Evolutionary conservation across 2,113 vertebrate species (phyloP).

Genomic region (Turnix velox): DNA sequence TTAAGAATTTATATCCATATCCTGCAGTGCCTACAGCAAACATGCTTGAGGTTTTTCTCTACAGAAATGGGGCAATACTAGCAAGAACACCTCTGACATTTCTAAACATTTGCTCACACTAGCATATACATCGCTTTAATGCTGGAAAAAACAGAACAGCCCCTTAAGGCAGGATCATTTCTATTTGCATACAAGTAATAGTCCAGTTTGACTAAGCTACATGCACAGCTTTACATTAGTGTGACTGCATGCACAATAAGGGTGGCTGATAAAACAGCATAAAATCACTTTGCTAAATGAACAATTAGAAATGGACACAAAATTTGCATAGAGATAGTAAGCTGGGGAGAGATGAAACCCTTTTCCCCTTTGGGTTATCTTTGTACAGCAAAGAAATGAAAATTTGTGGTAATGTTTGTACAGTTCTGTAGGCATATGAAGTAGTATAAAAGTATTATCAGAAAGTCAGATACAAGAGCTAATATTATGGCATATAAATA

Average conservation of each 20-base stretch:
- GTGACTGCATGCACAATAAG: not conserved
- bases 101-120: conserved; percentile 28
- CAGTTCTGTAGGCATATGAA: not conserved
- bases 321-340: conserved; percentile 56
- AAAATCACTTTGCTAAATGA: conserved; percentile 56
- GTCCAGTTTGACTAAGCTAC: conserved; percentile 5
- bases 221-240: not conserved
- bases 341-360: conserved; percentile 46
- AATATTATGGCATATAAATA: not conserved
- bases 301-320: conserved; percentile 58
- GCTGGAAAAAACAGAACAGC: not conserved
- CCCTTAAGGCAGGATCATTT: conserved; percentile 25
- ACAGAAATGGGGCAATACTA: not conserved
- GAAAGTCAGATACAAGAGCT: not conserved
- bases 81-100: not conserved
- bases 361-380: conserved; percentile 28
- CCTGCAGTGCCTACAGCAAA: not conserved
- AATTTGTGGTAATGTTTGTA: conserved; percentile 5
- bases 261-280: conserved; percentile 25
- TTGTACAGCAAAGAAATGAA: conserved; percentile 30
- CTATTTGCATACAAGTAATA: conserved; percentile 32
- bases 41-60: not conserved
- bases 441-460: not conserved
- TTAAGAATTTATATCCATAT: not conserved
- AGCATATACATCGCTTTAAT: conserved; percentile 12